Evolutionary conservation across 2,888 invertebrate species (phyloP), one percentile per base, ranked within the genome.

Genomic region (Agrochola lychnidis): DNA sequence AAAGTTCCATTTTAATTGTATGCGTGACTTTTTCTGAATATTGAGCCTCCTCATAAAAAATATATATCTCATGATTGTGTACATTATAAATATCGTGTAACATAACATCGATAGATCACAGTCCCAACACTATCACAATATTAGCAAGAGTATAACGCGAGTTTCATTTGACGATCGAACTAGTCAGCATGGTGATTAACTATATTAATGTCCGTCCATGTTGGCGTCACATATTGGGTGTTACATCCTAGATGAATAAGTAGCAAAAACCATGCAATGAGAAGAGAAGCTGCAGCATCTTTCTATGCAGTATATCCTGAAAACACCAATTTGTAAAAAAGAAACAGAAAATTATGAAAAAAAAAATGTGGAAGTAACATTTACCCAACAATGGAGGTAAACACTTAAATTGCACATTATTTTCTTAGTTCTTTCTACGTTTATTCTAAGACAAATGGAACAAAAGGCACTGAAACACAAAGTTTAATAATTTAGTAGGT

Each of bases 131-230:
- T 76, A 78, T 0, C 12, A 48, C 53, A 79, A 75, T 72, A 71
- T 77, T 71, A 77, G 73, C 63, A 57, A 80, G 71, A 81, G 74
- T 76, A 81, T 84, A 81, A 87, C 59, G 77, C 72, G 30, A 64
- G 73, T 83, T 85, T 81, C 57, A 85, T 85, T 81, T 85, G 81
- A 83, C 73, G 80, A 80, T 74, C 83, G 61, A 81, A 78, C 77
- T 80, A 79, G 74, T 69, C 73, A 14, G 77, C 64, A 19, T 25
- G 62, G 73, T 73, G 70, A 87, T 79, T 73, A 87, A 75, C 48
- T 70, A 69, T 76, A 86, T 76, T 77, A 73, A 80, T 81, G 74
- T 48, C 22, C 56, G 64, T 67, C 67, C 64, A 70, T 73, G 68
- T 67, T 76, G 85, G 30, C 62, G 70, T 68, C 79, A 71, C 42